Evolutionary conservation across 2,113 vertebrate species (phyloP), one percentile per base, ranked within the genome.

Genomic region (Spilogale gracilis): DNA sequence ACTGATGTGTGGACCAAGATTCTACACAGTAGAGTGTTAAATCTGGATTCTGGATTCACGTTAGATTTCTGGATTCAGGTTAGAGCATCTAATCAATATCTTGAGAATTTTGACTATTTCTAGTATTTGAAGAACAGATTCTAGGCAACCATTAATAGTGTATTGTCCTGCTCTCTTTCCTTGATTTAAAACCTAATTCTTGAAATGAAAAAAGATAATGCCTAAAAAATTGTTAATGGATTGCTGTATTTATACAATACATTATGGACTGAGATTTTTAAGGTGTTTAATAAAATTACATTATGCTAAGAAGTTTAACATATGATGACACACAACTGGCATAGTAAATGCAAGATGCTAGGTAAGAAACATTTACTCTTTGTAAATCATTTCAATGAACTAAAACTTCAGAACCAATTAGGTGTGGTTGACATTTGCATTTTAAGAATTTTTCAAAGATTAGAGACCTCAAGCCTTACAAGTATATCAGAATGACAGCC

Each of bases 341-440:
- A 48, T 6, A 30, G 50, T 83, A 94, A 90, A 91, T 65, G 16
- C 16, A 83, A 78, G 20, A 89, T 3, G 1, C 21, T 71, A 69
- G 71, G 43, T 80, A 71, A 67, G 52, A 91, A 91, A 54, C 54
- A 91, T 94, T 97, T 89, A 89, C 50, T 92, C 56, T 95, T 78
- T 78, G 30, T 95, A 95, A 97, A 96, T 95, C 45, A 69, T 98
- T 97, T 97, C 89, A 87, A 95, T 96, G n/a, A 98, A 56, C 52
- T 93, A 97, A 98, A 97, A 87, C 80, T 93, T 98, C 93, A 97
- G 58, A 92, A 97, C 65, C 91, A 98, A 96, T 98, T 96, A 97
- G 96, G 96, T 97, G 54, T 97, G 83, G 93, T 94, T 98, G 95
- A 97, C 97, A 95, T 98, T 97, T 98, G 96, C 97, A 97, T 98